phyloP scores from a whole-genome alignment of 2,888 invertebrate species.

The Dromius quadrimaculatus region DNA sequence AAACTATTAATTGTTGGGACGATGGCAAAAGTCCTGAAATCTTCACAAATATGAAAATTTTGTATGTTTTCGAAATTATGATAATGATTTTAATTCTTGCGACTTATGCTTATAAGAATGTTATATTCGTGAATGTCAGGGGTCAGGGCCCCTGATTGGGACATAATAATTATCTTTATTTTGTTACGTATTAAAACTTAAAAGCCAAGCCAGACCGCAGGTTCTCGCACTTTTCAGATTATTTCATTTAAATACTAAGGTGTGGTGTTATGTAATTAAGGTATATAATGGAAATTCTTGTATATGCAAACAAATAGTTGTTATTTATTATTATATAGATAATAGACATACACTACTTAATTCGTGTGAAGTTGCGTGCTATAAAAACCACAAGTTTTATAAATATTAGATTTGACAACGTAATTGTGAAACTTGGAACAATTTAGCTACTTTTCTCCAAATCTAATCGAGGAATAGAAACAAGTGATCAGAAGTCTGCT shows the following conservation, averaged over 20 bases:
- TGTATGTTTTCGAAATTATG: background rate
- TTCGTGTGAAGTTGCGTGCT: no score
- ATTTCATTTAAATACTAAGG: constrained; percentile 11
- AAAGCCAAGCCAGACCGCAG: background rate
- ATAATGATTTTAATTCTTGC: constrained; percentile 1
- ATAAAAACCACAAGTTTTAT: no score
- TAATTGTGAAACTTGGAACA: no score
- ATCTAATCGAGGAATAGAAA: no score
- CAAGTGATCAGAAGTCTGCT: no score
- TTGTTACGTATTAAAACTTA: constrained; percentile 23
- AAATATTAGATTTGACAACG: no score
- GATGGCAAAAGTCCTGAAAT: no score
- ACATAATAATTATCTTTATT: constrained; percentile 8
- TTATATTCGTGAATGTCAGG: constrained; percentile 21
- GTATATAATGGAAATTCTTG: constrained; percentile 16
- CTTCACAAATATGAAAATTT: background rate
- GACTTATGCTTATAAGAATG: no score
- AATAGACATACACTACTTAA: no score
- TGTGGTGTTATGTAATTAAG: constrained; percentile 15
- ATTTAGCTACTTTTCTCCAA: no score
- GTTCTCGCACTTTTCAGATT: constrained; percentile 9
- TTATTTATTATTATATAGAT: constrained; percentile 1
- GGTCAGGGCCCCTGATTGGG: constrained; percentile 16
- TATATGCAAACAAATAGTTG: constrained; percentile 7
- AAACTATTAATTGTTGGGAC: no score